Conservation (phyloP, 2,113 vertebrate species). For the Ellobius talpinus region DNA sequence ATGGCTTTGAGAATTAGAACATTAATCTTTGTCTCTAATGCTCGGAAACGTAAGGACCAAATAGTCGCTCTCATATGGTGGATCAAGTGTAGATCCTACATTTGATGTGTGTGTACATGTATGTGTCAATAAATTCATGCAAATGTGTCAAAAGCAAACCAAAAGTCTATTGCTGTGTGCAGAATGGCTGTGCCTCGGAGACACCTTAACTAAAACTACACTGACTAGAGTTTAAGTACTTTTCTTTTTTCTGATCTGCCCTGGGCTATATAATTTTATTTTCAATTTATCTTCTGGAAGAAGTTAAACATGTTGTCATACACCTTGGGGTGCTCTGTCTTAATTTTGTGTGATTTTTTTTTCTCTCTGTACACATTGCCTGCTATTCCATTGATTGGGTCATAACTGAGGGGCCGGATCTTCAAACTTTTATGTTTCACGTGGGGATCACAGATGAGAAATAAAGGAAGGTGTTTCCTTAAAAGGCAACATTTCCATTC, state of each 20-base stretch:
- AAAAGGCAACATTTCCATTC: not conserved
- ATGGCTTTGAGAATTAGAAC: not conserved
- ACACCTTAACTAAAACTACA: not conserved
- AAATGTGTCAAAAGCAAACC: not conserved
- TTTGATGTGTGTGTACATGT: not conserved
- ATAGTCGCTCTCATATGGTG: not conserved
- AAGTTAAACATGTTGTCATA: not conserved
- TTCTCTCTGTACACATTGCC: not conserved
- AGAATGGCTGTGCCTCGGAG: not conserved
- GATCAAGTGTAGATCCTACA: not conserved
- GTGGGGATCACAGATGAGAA: not conserved
- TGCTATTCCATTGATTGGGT: not conserved
- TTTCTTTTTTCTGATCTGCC: not conserved
- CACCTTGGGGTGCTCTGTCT: not conserved
- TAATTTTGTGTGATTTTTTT: not conserved
- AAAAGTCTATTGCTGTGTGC: not conserved
- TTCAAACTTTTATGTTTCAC: not conserved
- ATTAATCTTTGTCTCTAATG: not conserved
- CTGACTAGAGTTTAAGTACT: not conserved
- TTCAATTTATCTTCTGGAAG: not conserved
- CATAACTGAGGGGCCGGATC: no score
- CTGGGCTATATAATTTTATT: not conserved
- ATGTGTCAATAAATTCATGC: not conserved
- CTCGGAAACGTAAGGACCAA: not conserved
- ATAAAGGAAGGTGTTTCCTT: not conserved